Conservation (phyloP, 2,797 vertebrate genomes). For the Periophthalmus magnuspinnatus region DNA sequence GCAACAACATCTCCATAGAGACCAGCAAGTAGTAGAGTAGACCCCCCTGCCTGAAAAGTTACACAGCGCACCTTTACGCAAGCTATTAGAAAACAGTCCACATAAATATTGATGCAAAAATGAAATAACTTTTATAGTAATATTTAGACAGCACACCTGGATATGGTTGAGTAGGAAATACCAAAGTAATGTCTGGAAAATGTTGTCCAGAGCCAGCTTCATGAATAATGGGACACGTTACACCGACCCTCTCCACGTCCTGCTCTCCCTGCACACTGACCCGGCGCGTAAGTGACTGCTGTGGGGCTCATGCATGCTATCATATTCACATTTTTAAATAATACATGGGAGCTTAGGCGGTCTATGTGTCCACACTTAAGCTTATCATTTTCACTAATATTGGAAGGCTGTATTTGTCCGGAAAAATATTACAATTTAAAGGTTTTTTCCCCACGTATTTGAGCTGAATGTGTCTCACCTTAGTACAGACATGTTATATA, state of each 20-base stretch:
- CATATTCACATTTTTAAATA: constrained; percentile 6
- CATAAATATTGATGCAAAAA: not conserved
- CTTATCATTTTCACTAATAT: not conserved
- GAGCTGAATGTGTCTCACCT: no score
- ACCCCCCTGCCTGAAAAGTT: no score
- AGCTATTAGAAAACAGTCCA: not conserved
- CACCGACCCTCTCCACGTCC: not conserved
- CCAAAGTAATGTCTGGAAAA: constrained; percentile 8
- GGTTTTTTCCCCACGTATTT: no score
- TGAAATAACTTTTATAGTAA: not conserved
- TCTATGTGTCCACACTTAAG: not conserved
- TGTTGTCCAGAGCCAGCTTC: not conserved
- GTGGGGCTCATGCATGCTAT: not conserved
- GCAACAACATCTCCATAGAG: no score
- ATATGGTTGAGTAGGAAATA: not conserved
- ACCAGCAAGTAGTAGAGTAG: no score
- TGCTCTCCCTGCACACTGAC: not conserved
- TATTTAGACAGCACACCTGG: constrained; percentile 1
- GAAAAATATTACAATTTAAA: no score
- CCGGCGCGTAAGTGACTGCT: not conserved
- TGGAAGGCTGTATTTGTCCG: no score
- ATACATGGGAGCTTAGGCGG: not conserved
- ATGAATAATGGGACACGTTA: constrained; percentile 7
- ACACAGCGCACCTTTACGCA: not conserved
- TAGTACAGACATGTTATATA: no score